Base-by-base conservation (phyloP, 2,113 vertebrate species). In the Ariopsis seemanni region DNA sequence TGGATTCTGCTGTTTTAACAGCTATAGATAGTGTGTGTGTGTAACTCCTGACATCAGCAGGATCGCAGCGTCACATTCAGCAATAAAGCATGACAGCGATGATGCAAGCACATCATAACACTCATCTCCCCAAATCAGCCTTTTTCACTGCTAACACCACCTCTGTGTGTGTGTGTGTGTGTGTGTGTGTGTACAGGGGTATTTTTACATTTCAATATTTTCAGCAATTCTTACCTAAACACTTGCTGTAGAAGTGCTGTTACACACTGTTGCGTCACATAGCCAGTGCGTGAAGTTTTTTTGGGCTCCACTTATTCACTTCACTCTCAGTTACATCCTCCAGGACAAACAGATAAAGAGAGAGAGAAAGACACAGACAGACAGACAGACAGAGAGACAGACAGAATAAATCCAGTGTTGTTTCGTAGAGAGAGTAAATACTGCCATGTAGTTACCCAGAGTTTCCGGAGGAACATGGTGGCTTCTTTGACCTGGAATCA, bases 51-150 rank as follows among this genome's bases (percentile, higher is more conserved):
- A 50, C 72, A 50, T 75, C 42, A 75, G 72, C 72, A 75, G 72
- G 48, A 50, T 75, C 8, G 20, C 48, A 25, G 42, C 25, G 10
- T 52, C 72, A 50, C 48, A 52, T 75, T 75, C 72, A 75, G 72
- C 72, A 75, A 52, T 75, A 75, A 75, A 75, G 42, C 72, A 75
- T 50, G 72, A 52, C 72, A 75, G 48, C 48, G 0, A 71, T 90
- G 86, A 88, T 83, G 89, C 86, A 90, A 87, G 72, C 60, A 14
- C 79, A 87, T 83, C 83, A 88, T 67, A 87, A 82, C 65, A 90
- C 78, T 78, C 84, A 85, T 78, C 52, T 60, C 69, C 63, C 71
- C 50, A 85, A 85, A 82, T 87, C 83, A 78, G 83, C 83, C 67
- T 75, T 75, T 75, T 48, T 69, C 84, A 81, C 82, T 74, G 34